Evolutionary conservation across 2,113 vertebrate species (phyloP), one percentile per base, ranked within the genome.

Genomic region (Gadus chalcogrammus): DNA sequence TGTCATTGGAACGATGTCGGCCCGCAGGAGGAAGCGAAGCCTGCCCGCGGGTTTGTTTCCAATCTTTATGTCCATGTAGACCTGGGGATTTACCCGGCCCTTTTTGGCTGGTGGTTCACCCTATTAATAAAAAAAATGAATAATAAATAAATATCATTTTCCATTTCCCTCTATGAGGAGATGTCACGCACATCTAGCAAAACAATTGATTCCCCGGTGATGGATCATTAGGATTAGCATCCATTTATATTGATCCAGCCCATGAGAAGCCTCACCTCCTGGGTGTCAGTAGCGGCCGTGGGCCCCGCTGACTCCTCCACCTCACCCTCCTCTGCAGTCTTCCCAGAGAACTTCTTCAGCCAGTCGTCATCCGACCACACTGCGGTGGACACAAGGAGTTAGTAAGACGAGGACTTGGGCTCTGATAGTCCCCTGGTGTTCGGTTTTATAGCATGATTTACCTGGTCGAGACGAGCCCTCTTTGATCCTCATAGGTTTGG

Each of bases 341-440:
- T 99, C 18, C 97, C 97, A 0, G 97, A 97, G 84, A 99, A 99
- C 80, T 94, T 99, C 89, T 99, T 99, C 81, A 99, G 84, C 97
- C 97, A 99, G 67, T 99, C 97, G 0, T 99, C 97, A 18, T 99
- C 97, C 0, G 97, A 96, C 96, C 97, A 99, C 68, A 99, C 97
- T 99, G 77, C 0, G 68, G 67, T 27, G 70, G 69, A 69, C 13
- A 22, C 9, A 75, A 58, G n/a, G 4, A 65, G 20, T 68, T 64
- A 31, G 17, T 18, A 64, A 11, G 2, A 28, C 73, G 1, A 1
- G 0, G 55, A 18, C 3, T 2, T 11, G 18, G 0, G 7, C 15
- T 64, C 52, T 3, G 15, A 65, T 18, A 0, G 12, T 3, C n/a
- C 52, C 48, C 27, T 3, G 1, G 1, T 13, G 53, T 3, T 17